Conservation (phyloP, 2,113 vertebrate species). For the Rhadina sibilatrix region DNA sequence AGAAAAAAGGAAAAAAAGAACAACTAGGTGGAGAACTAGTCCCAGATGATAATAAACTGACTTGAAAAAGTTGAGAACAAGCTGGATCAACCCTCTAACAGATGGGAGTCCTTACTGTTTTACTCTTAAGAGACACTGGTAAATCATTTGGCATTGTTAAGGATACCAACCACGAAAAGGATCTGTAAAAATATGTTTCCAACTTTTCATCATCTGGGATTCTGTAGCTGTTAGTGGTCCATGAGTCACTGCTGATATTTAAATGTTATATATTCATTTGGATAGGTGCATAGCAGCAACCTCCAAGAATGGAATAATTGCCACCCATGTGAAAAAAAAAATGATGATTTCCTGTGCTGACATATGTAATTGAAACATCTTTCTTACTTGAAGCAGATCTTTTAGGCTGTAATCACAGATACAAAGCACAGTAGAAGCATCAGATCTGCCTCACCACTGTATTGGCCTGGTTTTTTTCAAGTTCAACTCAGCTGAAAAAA, state of each 20-base stretch:
- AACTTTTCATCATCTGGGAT: slow-evolving; percentile 35
- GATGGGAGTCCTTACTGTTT: slow-evolving; percentile 10
- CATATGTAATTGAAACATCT: not conserved
- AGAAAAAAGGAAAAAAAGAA: not conserved
- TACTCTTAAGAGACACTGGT: not conserved
- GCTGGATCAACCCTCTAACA: not conserved
- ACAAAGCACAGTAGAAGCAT: not conserved
- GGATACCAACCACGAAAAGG: slow-evolving; percentile 28
- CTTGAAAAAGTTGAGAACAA: slow-evolving; percentile 16
- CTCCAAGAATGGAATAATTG: not conserved
- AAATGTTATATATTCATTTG: not conserved
- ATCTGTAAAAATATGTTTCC: slow-evolving; percentile 14
- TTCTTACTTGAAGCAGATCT: not conserved
- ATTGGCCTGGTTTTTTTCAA: not conserved
- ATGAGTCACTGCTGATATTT: not conserved
- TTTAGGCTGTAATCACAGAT: not conserved
- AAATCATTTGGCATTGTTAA: slow-evolving; percentile 48
- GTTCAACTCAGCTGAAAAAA: not conserved
- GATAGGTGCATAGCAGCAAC: not conserved
- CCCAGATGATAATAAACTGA: slow-evolving; percentile 10
- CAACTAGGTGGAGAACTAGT: not conserved
- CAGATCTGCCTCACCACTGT: not conserved
- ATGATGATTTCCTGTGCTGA: not conserved
- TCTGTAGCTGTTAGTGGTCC: slow-evolving; percentile 19
- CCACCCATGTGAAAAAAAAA: not conserved